Evolutionary conservation across 30 jellyfish, hydroid and myxozoan genomes (phyloP), one percentile per base, ranked within the genome.

Genomic region (Aurelia coerulea): DNA sequence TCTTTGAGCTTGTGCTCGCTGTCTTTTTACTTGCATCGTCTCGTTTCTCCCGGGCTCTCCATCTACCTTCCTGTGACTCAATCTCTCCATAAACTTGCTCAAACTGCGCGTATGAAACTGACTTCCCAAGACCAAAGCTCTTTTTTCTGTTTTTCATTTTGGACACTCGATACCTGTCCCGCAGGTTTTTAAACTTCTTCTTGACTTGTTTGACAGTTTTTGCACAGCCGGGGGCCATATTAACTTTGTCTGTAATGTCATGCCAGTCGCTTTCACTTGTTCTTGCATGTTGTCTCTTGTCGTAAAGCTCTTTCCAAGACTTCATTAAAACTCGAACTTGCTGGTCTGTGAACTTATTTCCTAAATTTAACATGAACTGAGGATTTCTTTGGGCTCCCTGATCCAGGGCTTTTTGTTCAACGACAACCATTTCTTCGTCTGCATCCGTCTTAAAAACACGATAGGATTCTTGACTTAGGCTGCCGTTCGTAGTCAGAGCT

Each of bases 141-240:
- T 67, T 73, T 49, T 77, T 73, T 56, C 53, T 84, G 81, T 65
- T 84, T 52, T 84, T 84, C 16, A 74, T 54, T 65, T 84, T 84
- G 32, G 77, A 64, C 5, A 84, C 93, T 4, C 93, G 81, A 60
- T 84, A 84, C 77, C 93, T 46, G 81, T 84, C 93, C 17, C 88
- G 81, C 17, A 84, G 81, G 52, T 84, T 84, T 60, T 84, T 84
- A 78, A 84, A 84, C 66, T 84, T 84, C 76, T 84, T 84, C 53
- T 84, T 84, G 81, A 84, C 93, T 74, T 84, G 93, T 39, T 84
- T 84, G 59, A 84, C 72, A 10, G 93, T 84, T 84, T 84, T 84
- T 68, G 84, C 84, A 64, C 75, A 71, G 60, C 93, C 93, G 32
- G 93, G 93, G 67, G 87, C 93, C 93, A 84, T 84, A 78, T 84